Conservation (phyloP, 2,888 invertebrate genomes). For the Tineola bisselliella region DNA sequence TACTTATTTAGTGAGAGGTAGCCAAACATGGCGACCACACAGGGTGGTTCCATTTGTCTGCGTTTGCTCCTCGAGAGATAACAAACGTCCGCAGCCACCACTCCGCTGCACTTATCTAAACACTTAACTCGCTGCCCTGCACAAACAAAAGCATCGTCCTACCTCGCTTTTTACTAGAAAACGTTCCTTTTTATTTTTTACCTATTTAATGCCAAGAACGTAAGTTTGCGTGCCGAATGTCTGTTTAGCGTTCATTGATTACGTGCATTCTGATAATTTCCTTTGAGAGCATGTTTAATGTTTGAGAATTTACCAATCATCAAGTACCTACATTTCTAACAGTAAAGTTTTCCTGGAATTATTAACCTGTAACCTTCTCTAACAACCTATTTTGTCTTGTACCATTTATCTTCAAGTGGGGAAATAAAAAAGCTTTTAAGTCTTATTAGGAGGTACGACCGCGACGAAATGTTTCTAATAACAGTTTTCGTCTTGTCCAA, state of each 20-base stretch:
- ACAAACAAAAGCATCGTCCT: conserved; percentile 60
- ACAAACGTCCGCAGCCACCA: conserved; percentile 52
- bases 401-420: conserved; percentile 9
- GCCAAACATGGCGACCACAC: conserved; percentile 58
- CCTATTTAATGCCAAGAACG: conserved; percentile 40
- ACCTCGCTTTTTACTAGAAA: conserved; percentile 62
- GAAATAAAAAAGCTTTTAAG: conserved; percentile 13
- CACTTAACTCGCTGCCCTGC: conserved; percentile 56
- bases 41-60: conserved; percentile 62
- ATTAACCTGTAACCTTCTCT: conserved; percentile 10
- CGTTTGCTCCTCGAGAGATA: conserved; percentile 54
- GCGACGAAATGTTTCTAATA: conserved; percentile 58
- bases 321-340: not conserved
- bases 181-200: conserved; percentile 51
- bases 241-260: conserved; percentile 20
- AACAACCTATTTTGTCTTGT: not conserved
- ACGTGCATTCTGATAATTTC: conserved; percentile 11
- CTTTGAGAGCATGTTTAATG: conserved; percentile 4
- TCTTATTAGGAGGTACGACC: conserved; percentile 10
- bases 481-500: conserved; percentile 67
- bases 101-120: conserved; percentile 65
- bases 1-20: conserved; percentile 32
- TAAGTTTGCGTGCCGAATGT: conserved; percentile 45
- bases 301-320: not conserved
- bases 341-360: not conserved